Evolutionary conservation across 2,113 vertebrate species (phyloP).

Genomic region (Alligator mississippiensis): DNA sequence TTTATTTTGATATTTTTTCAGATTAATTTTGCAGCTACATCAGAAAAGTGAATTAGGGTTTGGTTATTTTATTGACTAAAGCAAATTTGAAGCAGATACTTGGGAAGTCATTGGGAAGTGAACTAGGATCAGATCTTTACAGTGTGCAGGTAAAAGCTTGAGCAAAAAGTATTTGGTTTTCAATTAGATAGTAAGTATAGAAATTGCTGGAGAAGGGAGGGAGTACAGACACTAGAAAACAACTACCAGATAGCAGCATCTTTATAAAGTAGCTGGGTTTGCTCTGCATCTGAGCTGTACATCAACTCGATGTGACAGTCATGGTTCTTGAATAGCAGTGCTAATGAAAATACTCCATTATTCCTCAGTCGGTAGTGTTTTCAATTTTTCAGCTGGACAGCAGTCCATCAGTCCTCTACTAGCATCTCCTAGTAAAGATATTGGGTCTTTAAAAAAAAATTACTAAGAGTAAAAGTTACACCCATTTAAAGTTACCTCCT

Average conservation of each 20-base stretch:
- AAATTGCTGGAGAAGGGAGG: neutral
- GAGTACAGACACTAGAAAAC: rapidly evolving
- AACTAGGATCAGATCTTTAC: neutral
- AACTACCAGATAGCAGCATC: neutral
- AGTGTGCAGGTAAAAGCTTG: neutral
- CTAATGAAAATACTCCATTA: neutral
- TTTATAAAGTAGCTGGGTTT: neutral
- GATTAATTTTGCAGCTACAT: too few relatives aligned
- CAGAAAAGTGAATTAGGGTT: too few relatives aligned
- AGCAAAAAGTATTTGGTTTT: neutral
- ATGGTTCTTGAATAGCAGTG: neutral
- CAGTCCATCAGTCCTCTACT: neutral
- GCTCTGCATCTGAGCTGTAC: neutral
- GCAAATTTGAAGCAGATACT: too few relatives aligned
- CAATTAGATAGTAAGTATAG: neutral
- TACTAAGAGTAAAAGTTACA: neutral
- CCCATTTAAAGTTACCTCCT: neutral
- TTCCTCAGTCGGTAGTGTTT: neutral
- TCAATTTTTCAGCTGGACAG: neutral
- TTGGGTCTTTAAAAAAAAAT: neutral
- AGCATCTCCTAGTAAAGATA: neutral
- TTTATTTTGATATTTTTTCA: too few relatives aligned
- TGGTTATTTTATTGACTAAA: too few relatives aligned
- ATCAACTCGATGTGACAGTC: neutral
- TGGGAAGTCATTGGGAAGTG: too few relatives aligned